phyloP scores from a whole-genome alignment of 1,140 invertebrate genomes.

The Hyphantria cunea region DNA sequence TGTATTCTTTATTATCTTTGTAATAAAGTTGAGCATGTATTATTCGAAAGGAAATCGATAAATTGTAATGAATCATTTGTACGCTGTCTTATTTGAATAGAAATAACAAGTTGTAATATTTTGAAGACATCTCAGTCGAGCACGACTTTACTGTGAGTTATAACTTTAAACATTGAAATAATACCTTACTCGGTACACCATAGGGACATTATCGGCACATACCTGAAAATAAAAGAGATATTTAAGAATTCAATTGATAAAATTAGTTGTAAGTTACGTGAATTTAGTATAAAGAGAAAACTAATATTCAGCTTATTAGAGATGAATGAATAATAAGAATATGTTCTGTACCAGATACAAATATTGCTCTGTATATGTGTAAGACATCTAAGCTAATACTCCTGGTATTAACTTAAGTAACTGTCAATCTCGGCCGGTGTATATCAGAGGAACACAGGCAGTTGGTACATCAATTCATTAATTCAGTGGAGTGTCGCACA shows the following conservation, averaged over 20 bases:
- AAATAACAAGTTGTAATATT: slow-evolving; percentile 6
- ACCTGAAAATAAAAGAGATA: slow-evolving; percentile 15
- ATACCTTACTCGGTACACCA: slow-evolving; percentile 4
- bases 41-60: background rate
- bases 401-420: too few species aligned
- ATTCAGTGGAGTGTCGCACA: slow-evolving; percentile 24
- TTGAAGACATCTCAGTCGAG: background rate
- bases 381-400: too few species aligned
- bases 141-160: background rate
- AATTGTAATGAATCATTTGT: background rate
- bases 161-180: background rate
- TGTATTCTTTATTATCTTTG: background rate
- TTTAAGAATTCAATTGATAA: background rate
- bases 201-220: slow-evolving; percentile 1
- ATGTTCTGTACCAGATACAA: too few species aligned
- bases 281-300: too few species aligned
- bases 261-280: background rate
- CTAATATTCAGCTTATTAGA: too few species aligned
- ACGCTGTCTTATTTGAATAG: slow-evolving; percentile 5
- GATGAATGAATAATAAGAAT: too few species aligned
- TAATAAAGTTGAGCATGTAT: background rate
- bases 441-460: slow-evolving; percentile 2
- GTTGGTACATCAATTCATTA: slow-evolving; percentile 25
- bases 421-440: background rate
- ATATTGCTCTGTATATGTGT: too few species aligned